Percentiles rank a stretch among this genome's conserved stretches.
Evolutionary conservation across 2,888 invertebrate genomes (phyloP).

Genomic region (Aplocera efformata): DNA sequence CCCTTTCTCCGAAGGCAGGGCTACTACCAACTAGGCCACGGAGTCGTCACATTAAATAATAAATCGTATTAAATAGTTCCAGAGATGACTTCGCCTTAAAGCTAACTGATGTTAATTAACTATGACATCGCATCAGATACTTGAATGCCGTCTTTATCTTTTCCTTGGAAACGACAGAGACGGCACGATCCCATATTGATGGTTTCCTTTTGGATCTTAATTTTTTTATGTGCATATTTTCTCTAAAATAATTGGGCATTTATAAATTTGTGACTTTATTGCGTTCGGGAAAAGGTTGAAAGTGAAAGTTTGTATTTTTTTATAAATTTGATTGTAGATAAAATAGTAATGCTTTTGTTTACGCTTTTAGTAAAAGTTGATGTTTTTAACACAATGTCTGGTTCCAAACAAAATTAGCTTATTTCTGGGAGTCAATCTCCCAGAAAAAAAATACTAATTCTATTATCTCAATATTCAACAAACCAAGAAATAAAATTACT

Average conservation of each 20-base stretch:
- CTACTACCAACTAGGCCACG: too few relatives aligned
- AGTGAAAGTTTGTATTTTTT: slow-evolving; percentile 1
- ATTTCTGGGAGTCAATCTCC: not conserved
- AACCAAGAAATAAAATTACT: too few relatives aligned
- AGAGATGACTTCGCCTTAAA: slow-evolving; percentile 47
- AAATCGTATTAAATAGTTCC: too few relatives aligned
- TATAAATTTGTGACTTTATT: slow-evolving; percentile 1
- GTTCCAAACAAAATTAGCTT: slow-evolving; percentile 14
- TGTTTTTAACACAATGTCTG: slow-evolving; percentile 24
- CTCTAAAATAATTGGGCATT: not conserved
- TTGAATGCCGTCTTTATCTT: slow-evolving; percentile 43
- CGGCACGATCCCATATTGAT: slow-evolving; percentile 36
- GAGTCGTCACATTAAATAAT: too few relatives aligned
- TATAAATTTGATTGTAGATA: slow-evolving; percentile 5
- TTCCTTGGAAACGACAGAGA: slow-evolving; percentile 32
- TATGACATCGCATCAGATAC: slow-evolving; percentile 66
- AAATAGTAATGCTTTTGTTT: slow-evolving; percentile 24
- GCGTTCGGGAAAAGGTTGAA: slow-evolving; percentile 1
- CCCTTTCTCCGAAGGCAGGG: too few relatives aligned
- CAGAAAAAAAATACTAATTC: too few relatives aligned
- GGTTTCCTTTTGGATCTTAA: slow-evolving; percentile 45
- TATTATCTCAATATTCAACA: too few relatives aligned
- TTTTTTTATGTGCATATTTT: slow-evolving; percentile 11
- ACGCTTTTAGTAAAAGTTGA: slow-evolving; percentile 25
- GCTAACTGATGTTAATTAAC: slow-evolving; percentile 61